Percentiles rank a stretch among this genome's conserved stretches.
Conservation (phyloP, 2,888 invertebrate species). For the Colletes collaris region DNA sequence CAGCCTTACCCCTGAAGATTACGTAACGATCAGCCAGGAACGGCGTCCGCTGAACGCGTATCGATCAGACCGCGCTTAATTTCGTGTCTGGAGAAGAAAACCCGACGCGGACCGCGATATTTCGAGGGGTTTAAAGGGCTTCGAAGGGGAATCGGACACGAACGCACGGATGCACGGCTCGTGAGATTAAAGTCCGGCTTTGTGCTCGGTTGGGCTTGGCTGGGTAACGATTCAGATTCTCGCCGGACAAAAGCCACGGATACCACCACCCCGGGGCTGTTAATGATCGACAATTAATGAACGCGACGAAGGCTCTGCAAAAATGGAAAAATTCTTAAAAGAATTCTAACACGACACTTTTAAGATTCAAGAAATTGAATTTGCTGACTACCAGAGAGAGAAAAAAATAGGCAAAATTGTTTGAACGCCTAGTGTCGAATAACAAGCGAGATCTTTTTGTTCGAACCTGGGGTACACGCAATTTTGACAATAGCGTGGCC, state of each 20-base stretch:
- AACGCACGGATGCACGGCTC: constrained; percentile 9
- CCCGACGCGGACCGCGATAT: constrained; percentile 6
- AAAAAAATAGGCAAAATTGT: too few species aligned
- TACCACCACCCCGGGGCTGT: neutral
- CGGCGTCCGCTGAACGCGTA: constrained; percentile 28
- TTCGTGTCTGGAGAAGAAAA: constrained; percentile 27
- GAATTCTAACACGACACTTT: too few species aligned
- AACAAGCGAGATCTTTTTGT: too few species aligned
- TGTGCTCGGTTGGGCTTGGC: constrained; percentile 2
- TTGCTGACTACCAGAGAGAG: too few species aligned
- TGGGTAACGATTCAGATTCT: constrained; percentile 5
- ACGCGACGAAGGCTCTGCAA: too few species aligned
- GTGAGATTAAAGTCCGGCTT: constrained; percentile 41
- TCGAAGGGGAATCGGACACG: constrained; percentile 20
- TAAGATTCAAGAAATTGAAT: too few species aligned
- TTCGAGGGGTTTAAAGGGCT: constrained; percentile 48
- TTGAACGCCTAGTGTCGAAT: too few species aligned
- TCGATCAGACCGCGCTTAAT: constrained; percentile 43
- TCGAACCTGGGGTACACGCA: too few species aligned
- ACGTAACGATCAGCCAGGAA: constrained; percentile 44
- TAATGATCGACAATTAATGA: constrained; percentile 25
- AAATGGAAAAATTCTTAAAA: too few species aligned
- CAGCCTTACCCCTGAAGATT: constrained; percentile 29
- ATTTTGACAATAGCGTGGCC: too few species aligned
- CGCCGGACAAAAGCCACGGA: constrained; percentile 1